A percentile compares a stretch with the other conserved stretches of the same genome.
Evolutionary conservation across 2,888 invertebrate species (phyloP).

Genomic region (Escarpia spicata): DNA sequence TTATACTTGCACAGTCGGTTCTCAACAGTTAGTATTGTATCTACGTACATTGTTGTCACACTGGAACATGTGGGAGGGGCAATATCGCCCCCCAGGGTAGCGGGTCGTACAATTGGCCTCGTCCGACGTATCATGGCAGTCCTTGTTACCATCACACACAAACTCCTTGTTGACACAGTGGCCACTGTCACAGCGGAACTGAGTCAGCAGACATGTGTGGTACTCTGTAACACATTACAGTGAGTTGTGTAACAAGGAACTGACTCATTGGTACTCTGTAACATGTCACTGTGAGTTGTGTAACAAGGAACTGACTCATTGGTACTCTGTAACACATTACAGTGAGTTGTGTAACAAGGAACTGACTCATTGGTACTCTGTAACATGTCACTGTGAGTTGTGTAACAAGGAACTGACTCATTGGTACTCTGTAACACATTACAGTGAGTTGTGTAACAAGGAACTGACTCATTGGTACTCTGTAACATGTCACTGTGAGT

Average conservation of each 20-base stretch:
- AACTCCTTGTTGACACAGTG: slow-evolving; percentile 78
- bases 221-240: slow-evolving; percentile 73
- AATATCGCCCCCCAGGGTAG: slow-evolving; percentile 87
- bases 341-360: neutral
- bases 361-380: slow-evolving; percentile 23
- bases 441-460: too few relatives aligned
- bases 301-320: neutral
- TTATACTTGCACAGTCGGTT: neutral
- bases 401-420: neutral
- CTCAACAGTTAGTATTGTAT: neutral
- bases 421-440: neutral
- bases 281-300: neutral
- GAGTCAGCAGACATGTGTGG: slow-evolving; percentile 70
- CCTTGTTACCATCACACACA: slow-evolving; percentile 61
- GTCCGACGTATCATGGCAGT: slow-evolving; percentile 63
- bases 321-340: neutral
- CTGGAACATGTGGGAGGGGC: slow-evolving; percentile 89
- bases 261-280: neutral
- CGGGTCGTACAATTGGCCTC: slow-evolving; percentile 78
- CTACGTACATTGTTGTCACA: slow-evolving; percentile 80
- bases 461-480: too few relatives aligned
- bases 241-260: slow-evolving; percentile 88
- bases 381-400: neutral
- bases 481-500: too few relatives aligned
- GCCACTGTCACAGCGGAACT: slow-evolving; percentile 83